Evolutionary conservation across 2,113 vertebrate species (phyloP), one percentile per base, ranked within the genome.

Genomic region (Regulus satrapa): DNA sequence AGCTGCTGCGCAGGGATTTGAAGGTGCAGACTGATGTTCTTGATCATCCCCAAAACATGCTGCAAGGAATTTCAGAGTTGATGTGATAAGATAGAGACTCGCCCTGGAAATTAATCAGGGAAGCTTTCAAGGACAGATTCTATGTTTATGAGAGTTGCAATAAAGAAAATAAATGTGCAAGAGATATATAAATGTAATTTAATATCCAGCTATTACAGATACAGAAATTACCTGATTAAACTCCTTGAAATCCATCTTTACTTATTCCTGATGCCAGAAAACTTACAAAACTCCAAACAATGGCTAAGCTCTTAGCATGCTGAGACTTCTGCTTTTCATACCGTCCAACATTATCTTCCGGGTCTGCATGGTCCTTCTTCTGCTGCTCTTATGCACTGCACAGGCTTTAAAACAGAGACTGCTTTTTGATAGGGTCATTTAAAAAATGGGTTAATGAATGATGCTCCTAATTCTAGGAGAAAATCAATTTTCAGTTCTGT

Each of bases 111-210:
- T 91, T 68, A 92, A 89, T 89, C 80, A 76, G 25, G 20, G 45
- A 75, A 87, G 48, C 55, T 92, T 95, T 74, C 69, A 73, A 92
- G 64, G 81, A 64, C 26, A 51, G 66, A 41, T 79, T 87, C 66
- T 51, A 34, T 75, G 74, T 76, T 81, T 76, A 76, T 85, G 69
- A 72, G 69, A 81, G 23, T 92, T 82, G 81, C 69, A 72, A 62
- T 41, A 79, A 85, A 89, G 80, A 94, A 94, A 94, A 96, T 68
- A 89, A 92, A 92, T 78, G 66, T 61, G 43, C 38, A 36, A 91
- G 64, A 89, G 68, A 81, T 38, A 64, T 15, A 74, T 64, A 91
- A 92, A 75, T 43, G 19, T 73, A 79, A 91, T 79, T 78, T 75
- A 87, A 92, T 73, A 89, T 31, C 54, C 40, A 82, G n/a, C 21